These are phyloP conservation scores for Enteromius radiatus DNA, from an alignment of 2,797 vertebrate species.

Conservation along the genomic window DNA sequence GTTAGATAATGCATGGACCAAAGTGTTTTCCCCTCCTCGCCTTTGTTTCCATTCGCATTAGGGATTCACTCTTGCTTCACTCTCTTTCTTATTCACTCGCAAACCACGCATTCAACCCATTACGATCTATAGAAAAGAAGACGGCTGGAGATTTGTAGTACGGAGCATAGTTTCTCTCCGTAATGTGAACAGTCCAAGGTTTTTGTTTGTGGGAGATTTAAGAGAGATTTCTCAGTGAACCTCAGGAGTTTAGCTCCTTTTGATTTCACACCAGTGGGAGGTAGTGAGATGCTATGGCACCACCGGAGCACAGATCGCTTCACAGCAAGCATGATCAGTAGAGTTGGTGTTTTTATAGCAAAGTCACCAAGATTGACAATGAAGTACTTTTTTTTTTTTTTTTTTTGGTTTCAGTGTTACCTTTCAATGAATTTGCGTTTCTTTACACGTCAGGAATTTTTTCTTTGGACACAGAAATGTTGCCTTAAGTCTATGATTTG, in stretches of 20 bases:
- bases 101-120: constrained; percentile 26
- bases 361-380: constrained; percentile 42
- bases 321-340: constrained; percentile 10
- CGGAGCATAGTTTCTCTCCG: constrained; percentile 5
- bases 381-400: constrained; percentile 13
- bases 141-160: background rate
- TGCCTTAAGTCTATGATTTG: constrained; percentile 68
- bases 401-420: constrained; percentile 21
- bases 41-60: constrained; percentile 59
- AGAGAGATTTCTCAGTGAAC: background rate
- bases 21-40: constrained; percentile 73
- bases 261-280: constrained; percentile 2
- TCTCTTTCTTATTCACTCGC: constrained; percentile 34
- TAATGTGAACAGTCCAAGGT: constrained; percentile 10
- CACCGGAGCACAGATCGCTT: background rate
- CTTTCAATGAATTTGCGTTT: constrained; percentile 13
- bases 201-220: constrained; percentile 22
- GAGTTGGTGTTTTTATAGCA: constrained; percentile 14
- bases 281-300: background rate
- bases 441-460: constrained; percentile 39
- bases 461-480: constrained; percentile 53
- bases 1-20: constrained; percentile 88
- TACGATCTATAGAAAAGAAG: background rate
- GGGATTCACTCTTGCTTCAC: constrained; percentile 34
- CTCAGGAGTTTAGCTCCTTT: constrained; percentile 7